A percentile compares a stretch with the other conserved stretches of the same genome.
Conservation (phyloP, 2,113 vertebrate genomes). For the Symphodus melops region DNA sequence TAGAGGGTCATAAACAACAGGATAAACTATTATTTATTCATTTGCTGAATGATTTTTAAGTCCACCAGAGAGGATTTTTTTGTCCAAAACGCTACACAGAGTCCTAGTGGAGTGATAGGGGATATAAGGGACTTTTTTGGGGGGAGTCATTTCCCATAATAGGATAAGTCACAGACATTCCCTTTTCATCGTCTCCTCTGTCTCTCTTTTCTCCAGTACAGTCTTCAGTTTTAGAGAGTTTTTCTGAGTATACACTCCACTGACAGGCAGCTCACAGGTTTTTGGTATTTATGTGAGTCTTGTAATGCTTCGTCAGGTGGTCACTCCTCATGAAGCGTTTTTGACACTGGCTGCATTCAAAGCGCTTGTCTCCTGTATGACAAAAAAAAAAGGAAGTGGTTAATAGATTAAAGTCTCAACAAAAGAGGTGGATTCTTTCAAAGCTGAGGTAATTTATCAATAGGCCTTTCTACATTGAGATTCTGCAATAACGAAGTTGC, state of each 20-base stretch:
- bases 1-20: neutral
- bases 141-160: constrained; percentile 48
- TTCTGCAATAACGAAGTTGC: too few relatives aligned
- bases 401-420: neutral
- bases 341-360: constrained; percentile 97
- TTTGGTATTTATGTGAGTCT: constrained; percentile 98
- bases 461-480: too few relatives aligned
- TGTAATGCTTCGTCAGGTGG: constrained; percentile 99
- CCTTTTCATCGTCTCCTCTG: constrained; percentile 9
- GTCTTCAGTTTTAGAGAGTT: constrained; percentile 47
- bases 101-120: constrained; percentile 36
- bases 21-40: constrained; percentile 40
- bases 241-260: constrained; percentile 11
- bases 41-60: constrained; percentile 45
- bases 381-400: neutral
- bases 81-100: constrained; percentile 59
- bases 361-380: constrained; percentile 93
- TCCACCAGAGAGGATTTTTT: constrained; percentile 45
- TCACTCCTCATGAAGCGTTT: constrained; percentile 99
- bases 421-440: neutral
- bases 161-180: constrained; percentile 47
- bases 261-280: constrained; percentile 87
- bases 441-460: neutral
- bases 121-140: constrained; percentile 6
- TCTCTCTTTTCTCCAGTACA: constrained; percentile 34